phyloP scores from a whole-genome alignment of 2,113 vertebrate species.

The Orycteropus afer region DNA sequence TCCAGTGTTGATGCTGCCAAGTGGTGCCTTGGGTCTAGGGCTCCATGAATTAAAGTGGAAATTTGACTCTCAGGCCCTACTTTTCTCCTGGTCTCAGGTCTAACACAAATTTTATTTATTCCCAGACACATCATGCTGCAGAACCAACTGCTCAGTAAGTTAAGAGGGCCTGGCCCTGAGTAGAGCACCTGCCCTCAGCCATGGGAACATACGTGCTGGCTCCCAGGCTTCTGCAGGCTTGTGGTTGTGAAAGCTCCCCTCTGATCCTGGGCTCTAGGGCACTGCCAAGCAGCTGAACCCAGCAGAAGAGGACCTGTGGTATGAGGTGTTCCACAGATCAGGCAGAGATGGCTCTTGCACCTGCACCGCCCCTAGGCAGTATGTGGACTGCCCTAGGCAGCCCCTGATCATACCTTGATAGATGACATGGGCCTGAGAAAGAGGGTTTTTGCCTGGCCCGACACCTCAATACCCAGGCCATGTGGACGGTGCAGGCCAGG shows the following conservation, averaged over 20 bases:
- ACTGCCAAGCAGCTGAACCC: conserved; percentile 31
- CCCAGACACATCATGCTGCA: background rate
- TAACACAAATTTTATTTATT: background rate
- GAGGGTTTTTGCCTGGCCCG: background rate
- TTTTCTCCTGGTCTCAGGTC: background rate
- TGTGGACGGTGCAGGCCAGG: background rate
- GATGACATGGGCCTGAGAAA: background rate
- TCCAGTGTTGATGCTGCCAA: background rate
- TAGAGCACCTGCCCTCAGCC: background rate
- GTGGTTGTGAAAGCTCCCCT: background rate
- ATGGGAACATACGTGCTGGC: background rate
- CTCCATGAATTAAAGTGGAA: background rate
- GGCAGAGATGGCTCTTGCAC: background rate
- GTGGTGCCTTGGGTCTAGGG: background rate
- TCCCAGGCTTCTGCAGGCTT: background rate
- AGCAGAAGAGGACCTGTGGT: background rate
- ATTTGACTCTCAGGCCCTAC: background rate
- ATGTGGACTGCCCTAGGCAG: background rate
- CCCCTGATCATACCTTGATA: background rate
- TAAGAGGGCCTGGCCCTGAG: background rate
- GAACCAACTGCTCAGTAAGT: background rate
- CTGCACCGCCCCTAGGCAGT: background rate
- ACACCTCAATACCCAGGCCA: background rate
- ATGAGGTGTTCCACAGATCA: background rate
- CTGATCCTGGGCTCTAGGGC: background rate